Conservation (phyloP, 2,888 invertebrate species). For the Sylvicola fuscatus region DNA sequence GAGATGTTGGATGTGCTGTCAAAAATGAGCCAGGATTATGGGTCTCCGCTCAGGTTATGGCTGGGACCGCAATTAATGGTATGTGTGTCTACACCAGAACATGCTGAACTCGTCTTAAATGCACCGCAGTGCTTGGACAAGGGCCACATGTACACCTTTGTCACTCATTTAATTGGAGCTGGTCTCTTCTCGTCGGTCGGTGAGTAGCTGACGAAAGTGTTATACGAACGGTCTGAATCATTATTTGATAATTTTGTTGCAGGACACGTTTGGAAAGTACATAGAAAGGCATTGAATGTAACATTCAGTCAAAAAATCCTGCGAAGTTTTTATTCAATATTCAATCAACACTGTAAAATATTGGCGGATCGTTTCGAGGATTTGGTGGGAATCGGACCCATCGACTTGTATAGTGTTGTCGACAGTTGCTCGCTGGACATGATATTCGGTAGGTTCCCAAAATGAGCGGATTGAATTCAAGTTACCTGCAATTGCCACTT, state of each 20-base stretch:
- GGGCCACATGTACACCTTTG: constrained; percentile 1
- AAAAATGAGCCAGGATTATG: background rate
- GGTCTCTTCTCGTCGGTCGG: constrained; percentile 2
- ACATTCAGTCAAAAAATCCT: constrained; percentile 3
- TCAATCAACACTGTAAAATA: too few relatives aligned
- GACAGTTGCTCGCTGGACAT: too few relatives aligned
- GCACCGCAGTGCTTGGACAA: constrained; percentile 1
- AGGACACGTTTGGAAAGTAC: constrained; percentile 5
- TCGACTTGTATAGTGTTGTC: too few relatives aligned
- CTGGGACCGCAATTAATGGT: constrained; percentile 1
- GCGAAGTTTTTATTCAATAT: too few relatives aligned
- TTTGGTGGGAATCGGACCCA: too few relatives aligned
- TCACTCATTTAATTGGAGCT: background rate
- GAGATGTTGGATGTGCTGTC: background rate
- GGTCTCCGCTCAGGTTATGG: background rate
- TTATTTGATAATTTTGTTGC: too few relatives aligned
- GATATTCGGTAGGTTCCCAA: too few relatives aligned
- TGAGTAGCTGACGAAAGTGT: constrained; percentile 1
- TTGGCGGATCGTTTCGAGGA: too few relatives aligned
- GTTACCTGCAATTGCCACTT: too few relatives aligned
- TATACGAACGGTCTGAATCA: too few relatives aligned
- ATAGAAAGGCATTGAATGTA: constrained; percentile 6
- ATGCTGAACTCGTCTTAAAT: constrained; percentile 2
- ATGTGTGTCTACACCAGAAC: constrained; percentile 1
- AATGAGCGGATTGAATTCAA: too few relatives aligned